Percentiles rank a stretch among this genome's conserved stretches.
Evolutionary conservation across 2,888 invertebrate genomes (phyloP).

Genomic region (Anarsia innoxiella): DNA sequence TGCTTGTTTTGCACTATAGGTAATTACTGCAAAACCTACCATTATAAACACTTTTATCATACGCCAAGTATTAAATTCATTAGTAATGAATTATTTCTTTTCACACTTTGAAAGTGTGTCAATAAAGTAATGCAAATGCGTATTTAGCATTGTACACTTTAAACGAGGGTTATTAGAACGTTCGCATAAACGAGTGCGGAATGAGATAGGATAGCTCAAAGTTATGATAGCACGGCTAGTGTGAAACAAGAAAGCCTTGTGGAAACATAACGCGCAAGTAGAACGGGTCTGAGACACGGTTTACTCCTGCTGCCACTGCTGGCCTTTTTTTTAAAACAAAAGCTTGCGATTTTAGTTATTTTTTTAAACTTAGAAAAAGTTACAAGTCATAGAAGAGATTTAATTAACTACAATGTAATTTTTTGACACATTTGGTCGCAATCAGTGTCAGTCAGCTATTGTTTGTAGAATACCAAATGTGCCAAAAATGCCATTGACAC

Average conservation of each 20-base stretch:
- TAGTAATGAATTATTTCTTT: neutral
- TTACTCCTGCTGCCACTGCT: neutral
- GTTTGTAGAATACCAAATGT: no score
- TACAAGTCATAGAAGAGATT: neutral
- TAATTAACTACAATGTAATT: neutral
- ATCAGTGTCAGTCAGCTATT: no score
- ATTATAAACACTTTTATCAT: neutral
- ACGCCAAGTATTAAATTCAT: neutral
- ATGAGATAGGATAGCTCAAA: neutral
- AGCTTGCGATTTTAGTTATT: no score
- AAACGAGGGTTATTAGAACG: no score
- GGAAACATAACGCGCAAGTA: constrained; percentile 43
- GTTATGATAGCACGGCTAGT: constrained; percentile 15
- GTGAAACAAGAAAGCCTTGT: constrained; percentile 60
- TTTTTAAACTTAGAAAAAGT: neutral
- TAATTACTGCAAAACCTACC: neutral
- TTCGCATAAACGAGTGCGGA: no score
- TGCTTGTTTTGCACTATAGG: no score
- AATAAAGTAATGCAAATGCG: neutral
- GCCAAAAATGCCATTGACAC: no score
- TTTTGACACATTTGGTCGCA: no score
- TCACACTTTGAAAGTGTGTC: neutral
- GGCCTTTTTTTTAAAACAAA: neutral
- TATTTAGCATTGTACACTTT: neutral
- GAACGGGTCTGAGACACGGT: constrained; percentile 42